A percentile compares a stretch with the other conserved stretches of the same genome.
Conservation (phyloP, 2,113 vertebrate genomes). For the Shinisaurus crocodilurus region DNA sequence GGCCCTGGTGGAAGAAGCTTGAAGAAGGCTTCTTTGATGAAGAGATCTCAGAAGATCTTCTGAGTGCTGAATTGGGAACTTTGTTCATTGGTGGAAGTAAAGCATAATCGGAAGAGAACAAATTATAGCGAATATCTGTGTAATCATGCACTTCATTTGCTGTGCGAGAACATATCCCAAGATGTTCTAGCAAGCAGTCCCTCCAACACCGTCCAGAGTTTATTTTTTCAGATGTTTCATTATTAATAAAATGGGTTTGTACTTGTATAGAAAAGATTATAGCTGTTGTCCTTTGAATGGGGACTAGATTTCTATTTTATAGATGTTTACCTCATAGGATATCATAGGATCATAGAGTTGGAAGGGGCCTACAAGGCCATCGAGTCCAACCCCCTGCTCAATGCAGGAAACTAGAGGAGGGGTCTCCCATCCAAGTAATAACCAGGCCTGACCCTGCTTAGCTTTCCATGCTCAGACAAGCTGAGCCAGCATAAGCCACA, state of each 20-base stretch:
- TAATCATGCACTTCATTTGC: background rate
- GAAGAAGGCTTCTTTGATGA: slow-evolving; percentile 77
- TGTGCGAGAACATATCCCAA: slow-evolving; percentile 17
- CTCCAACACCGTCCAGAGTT: slow-evolving; percentile 20
- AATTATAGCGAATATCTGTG: background rate
- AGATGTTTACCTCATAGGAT: background rate
- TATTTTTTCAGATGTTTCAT: background rate
- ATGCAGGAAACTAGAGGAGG: too few species aligned
- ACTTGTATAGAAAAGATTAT: background rate
- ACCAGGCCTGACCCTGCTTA: too few species aligned
- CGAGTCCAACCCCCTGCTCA: too few species aligned
- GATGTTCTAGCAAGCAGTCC: slow-evolving; percentile 23
- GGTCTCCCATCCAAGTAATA: too few species aligned
- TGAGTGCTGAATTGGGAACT: slow-evolving; percentile 80
- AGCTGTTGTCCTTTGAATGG: background rate
- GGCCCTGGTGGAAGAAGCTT: slow-evolving; percentile 94
- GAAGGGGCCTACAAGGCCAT: too few species aligned
- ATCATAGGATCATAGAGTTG: too few species aligned
- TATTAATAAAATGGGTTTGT: background rate
- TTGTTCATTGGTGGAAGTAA: slow-evolving; percentile 83
- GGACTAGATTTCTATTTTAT: background rate
- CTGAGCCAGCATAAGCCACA: too few species aligned
- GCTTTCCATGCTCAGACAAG: too few species aligned
- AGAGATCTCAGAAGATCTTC: slow-evolving; percentile 71
- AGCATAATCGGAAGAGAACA: slow-evolving; percentile 46